Base-by-base conservation (phyloP, 2,797 vertebrate species). In the Morelia viridis region DNA sequence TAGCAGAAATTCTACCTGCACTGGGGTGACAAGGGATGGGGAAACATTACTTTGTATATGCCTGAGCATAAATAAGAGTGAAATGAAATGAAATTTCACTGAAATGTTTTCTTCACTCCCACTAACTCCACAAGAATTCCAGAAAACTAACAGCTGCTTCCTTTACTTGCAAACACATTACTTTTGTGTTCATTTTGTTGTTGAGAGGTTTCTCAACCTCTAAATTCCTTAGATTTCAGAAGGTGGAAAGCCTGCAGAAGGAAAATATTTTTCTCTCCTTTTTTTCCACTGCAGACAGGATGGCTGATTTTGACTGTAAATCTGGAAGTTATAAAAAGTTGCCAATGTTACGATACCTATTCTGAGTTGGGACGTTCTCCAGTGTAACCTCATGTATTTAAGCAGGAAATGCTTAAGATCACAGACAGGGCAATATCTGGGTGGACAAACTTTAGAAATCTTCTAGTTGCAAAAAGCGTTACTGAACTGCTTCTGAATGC, bases 361-460 rank as follows among this genome's bases (percentile, higher is more conserved):
- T 86, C 31, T 91, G 53, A 86, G 64, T 22, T 86, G 84, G 90
- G 84, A 91, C 17, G 53, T 31, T 62, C 28, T 41, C 64, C 28
- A 58, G 64, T 24, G 62, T 26, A 91, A 91, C 50, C 62, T 84
- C 53, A 58, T 58, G 41, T 53, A 87, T 87, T 87, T 85, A 87
- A 87, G 71, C 71, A 56, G 62, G 31, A 91, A 91, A 26, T 68
- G 84, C 84, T 91, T 87, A 91, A 68, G 61, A 85, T 28, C 41
- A 53, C 41, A 22, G 80, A 85, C 41, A 46, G 41, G 60, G n/a
- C 31, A 71, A 87, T 24, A 85, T 85, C 6, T 35, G 56, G 41
- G 28, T 64, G 60, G 41, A 28, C 24, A 15, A 64, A 83, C 80
- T 41, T 80, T 87, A 26, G 84, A 56, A 28, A 31, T 41, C 35